These are phyloP conservation scores for Phyllotreta cruciferae DNA, from an alignment of 2,888 invertebrate genomes.

Conservation along the genomic window DNA sequence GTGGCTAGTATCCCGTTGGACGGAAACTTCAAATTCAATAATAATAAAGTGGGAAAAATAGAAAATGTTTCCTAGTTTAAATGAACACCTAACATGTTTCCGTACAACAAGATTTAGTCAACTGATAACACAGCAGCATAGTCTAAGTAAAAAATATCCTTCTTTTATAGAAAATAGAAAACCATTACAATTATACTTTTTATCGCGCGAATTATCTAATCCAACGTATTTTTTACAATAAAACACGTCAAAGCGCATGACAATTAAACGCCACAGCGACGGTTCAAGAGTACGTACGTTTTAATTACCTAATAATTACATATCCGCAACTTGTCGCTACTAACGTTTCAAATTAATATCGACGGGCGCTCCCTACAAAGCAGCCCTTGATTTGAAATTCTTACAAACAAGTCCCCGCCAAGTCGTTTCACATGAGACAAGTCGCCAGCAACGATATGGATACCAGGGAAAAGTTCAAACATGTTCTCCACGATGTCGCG, in stretches of 20 bases:
- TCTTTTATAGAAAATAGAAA: slow-evolving; percentile 23
- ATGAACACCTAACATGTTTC: no score
- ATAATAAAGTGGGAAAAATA: not conserved
- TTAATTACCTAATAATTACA: not conserved
- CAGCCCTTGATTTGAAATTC: no score
- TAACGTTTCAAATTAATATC: no score
- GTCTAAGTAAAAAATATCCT: slow-evolving; percentile 18
- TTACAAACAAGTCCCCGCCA: not conserved
- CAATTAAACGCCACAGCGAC: not conserved
- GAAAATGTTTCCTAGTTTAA: no score
- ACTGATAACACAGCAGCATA: slow-evolving; percentile 5
- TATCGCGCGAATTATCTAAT: slow-evolving; percentile 7
- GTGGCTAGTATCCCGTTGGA: slow-evolving; percentile 16
- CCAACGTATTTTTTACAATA: not conserved
- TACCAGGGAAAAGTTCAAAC: slow-evolving; percentile 32
- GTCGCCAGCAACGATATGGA: slow-evolving; percentile 32
- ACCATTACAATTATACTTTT: not conserved
- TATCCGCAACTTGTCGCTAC: no score
- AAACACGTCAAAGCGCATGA: slow-evolving; percentile 8
- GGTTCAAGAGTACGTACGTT: not conserved
- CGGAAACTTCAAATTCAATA: slow-evolving; percentile 10
- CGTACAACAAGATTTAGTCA: not conserved
- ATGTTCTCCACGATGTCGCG: slow-evolving; percentile 30
- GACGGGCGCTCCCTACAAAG: no score
- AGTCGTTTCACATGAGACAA: slow-evolving; percentile 25